These are phyloP conservation scores for Melangyna quadrimaculata DNA, from an alignment of 2,888 invertebrate species.

Conservation along the genomic window DNA sequence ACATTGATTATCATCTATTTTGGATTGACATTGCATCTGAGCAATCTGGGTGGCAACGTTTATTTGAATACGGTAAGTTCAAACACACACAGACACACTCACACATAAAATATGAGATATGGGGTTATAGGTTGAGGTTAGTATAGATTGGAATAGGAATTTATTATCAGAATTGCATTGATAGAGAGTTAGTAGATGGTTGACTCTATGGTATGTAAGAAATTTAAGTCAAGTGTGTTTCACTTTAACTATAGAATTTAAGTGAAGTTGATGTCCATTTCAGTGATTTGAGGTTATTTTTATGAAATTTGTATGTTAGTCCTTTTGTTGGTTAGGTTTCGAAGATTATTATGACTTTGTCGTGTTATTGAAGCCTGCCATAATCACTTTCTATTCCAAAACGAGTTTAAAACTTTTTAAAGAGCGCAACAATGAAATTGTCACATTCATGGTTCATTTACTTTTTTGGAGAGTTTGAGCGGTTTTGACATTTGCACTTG, in stretches of 20 bases:
- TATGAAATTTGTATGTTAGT: not conserved
- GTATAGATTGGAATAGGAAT: not conserved
- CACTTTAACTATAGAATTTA: not conserved
- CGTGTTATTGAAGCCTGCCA: too few species aligned
- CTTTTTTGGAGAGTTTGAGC: too few species aligned
- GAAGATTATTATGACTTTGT: not conserved
- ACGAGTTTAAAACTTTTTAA: too few species aligned
- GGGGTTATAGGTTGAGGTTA: not conserved
- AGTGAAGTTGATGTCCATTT: constrained; percentile 45
- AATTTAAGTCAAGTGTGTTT: constrained; percentile 27
- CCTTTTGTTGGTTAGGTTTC: not conserved
- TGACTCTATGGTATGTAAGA: not conserved
- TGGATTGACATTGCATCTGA: constrained; percentile 88
- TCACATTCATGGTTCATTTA: too few species aligned
- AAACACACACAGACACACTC: not conserved
- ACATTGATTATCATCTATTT: constrained; percentile 89
- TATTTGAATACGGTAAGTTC: constrained; percentile 86
- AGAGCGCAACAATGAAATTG: too few species aligned
- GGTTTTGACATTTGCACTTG: too few species aligned
- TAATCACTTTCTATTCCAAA: too few species aligned
- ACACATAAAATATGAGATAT: not conserved
- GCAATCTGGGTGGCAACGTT: constrained; percentile 87
- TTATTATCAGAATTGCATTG: not conserved
- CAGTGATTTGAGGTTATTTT: constrained; percentile 23
- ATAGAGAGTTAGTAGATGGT: not conserved